These are phyloP conservation scores for Hirtodrosophila histrioides DNA, from an alignment of 2,888 invertebrate species.

Conservation along the genomic window DNA sequence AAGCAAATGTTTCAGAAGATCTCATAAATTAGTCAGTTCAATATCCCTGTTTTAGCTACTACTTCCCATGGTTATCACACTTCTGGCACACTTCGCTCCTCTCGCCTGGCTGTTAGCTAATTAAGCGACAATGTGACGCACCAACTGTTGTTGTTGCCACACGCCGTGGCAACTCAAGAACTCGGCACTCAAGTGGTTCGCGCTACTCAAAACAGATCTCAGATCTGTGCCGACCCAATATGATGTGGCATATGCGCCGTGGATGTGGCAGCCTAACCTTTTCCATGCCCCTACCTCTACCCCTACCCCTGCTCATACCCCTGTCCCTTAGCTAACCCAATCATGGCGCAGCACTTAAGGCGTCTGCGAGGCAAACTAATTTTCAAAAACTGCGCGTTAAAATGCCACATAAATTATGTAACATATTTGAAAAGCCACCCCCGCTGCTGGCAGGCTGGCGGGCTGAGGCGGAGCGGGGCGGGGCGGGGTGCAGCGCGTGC, in stretches of 20 bases:
- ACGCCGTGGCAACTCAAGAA: slow-evolving; percentile 29
- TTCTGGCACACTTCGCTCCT: slow-evolving; percentile 63
- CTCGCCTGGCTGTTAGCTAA: slow-evolving; percentile 41
- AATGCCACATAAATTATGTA: slow-evolving; percentile 78
- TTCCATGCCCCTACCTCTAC: background rate
- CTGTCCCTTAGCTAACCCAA: slow-evolving; percentile 28
- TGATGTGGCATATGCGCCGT: slow-evolving; percentile 54
- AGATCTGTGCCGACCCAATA: slow-evolving; percentile 38
- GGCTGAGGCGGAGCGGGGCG: background rate
- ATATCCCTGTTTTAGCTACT: too few relatives aligned
- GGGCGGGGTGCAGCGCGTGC: slow-evolving; percentile 40
- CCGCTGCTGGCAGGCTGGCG: slow-evolving; percentile 9
- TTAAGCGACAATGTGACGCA: slow-evolving; percentile 56
- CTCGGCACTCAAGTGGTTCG: slow-evolving; percentile 28
- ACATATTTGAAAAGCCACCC: slow-evolving; percentile 50
- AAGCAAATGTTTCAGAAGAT: too few relatives aligned
- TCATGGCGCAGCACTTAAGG: slow-evolving; percentile 53
- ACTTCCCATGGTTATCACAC: slow-evolving; percentile 10
- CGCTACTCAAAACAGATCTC: slow-evolving; percentile 17
- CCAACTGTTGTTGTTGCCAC: slow-evolving; percentile 46
- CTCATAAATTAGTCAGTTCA: too few relatives aligned
- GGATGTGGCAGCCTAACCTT: slow-evolving; percentile 9
- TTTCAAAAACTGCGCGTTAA: slow-evolving; percentile 66
- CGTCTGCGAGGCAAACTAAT: slow-evolving; percentile 54
- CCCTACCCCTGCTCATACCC: background rate